Base-by-base conservation (phyloP, 1,140 invertebrate genomes). In the Pararge aegeria region DNA sequence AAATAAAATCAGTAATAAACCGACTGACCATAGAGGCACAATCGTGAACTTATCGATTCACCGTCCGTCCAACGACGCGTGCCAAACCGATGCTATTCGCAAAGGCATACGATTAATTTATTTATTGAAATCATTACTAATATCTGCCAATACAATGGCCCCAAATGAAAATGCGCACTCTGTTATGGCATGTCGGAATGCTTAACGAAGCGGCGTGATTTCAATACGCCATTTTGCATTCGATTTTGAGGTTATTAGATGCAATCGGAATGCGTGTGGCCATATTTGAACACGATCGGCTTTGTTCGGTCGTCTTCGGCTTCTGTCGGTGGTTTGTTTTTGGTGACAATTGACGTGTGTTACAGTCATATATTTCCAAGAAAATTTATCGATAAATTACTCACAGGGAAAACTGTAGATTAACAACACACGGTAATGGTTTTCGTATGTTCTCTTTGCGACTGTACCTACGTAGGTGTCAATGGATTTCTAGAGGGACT, bases 101-200 rank as follows among this genome's bases (percentile, higher is more conserved):
- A 77, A 76, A 71, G 68, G 74, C 75, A 86, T 81, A 83, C 84
- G 75, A 83, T 84, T 88, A 88, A 88, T 88, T 86, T 86, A 88
- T 88, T 85, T 88, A 88, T 86, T 86, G 80, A 88, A 88, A 88
- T 88, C 85, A 83, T 79, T 86, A 88, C 85, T 88, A 86, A 86
- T 86, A 88, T 85, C 85, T 80, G 77, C 73, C 75, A 80, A 88
- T 75, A 88, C 85, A 88, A 88, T 88, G 79, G 85, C 76, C 72
- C 80, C 80, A 86, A 88, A 88, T 88, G 85, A 88, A 88, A 88
- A 88, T 86, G 85, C 81, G 85, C 79, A 80, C 70, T 62, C 83
- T 75, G 73, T 78, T 88, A 88, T 83, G 82, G 85, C 83, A 83
- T 82, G 85, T 83, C 67, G 83, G 83, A 88, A 88, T 88, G 83